Evolutionary conservation across 2,113 vertebrate genomes (phyloP).

Genomic region (Trogon melanurus): DNA sequence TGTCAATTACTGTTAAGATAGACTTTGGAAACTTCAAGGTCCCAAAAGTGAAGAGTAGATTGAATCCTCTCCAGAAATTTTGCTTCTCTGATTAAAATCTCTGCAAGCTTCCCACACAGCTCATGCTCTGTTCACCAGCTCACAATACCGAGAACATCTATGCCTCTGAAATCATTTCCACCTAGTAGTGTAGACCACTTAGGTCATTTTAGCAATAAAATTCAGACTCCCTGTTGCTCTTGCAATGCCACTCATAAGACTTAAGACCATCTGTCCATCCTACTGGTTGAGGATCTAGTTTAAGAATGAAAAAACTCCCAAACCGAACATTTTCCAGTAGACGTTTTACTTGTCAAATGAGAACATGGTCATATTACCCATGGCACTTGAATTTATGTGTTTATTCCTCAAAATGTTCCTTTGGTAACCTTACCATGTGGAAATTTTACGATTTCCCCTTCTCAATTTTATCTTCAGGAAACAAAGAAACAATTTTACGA

Average conservation of each 20-base stretch:
- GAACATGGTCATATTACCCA: not conserved
- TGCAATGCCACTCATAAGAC: not conserved
- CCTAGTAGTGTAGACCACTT: not conserved
- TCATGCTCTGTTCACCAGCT: not conserved
- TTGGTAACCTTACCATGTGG: not conserved
- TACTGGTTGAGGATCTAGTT: not conserved
- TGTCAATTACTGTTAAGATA: not conserved
- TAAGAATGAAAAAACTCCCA: not conserved
- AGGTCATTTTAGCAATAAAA: not conserved
- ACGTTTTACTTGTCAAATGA: not conserved
- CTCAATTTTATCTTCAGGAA: not conserved
- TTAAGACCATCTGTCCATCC: not conserved
- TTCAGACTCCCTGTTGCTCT: not conserved
- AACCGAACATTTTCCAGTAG: not conserved
- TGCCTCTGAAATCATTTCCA: not conserved
- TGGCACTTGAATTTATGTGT: not conserved
- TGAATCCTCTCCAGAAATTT: slow-evolving; percentile 19
- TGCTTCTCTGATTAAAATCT: slow-evolving; percentile 23
- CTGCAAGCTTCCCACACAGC: not conserved
- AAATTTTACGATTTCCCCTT: not conserved
- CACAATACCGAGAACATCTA: not conserved
- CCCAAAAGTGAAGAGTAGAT: not conserved
- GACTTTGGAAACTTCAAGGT: not conserved
- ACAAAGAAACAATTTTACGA: not conserved
- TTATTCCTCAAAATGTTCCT: not conserved